A percentile compares a stretch with the other conserved stretches of the same genome.
These are phyloP conservation scores for Ichneumon xanthorius DNA, from an alignment of 2,888 invertebrate genomes.

Conservation along the genomic window DNA sequence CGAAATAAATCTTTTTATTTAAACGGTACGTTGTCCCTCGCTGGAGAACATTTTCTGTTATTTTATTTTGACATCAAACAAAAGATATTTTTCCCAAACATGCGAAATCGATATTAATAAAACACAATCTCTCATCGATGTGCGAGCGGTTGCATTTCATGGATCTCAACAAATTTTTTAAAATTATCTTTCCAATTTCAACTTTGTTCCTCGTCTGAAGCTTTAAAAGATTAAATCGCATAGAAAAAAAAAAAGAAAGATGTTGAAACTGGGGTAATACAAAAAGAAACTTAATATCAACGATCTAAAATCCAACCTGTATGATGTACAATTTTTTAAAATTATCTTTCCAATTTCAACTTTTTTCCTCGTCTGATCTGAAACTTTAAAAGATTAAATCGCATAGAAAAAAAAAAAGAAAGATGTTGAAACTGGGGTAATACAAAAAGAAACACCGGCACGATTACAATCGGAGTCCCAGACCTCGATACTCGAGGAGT, in stretches of 20 bases:
- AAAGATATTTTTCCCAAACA: too few species aligned
- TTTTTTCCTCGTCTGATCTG: not conserved
- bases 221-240: not conserved
- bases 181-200: not conserved
- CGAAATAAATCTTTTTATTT: too few species aligned
- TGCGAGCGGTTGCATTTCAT: too few species aligned
- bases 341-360: not conserved
- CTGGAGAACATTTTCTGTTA: too few species aligned
- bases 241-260: not conserved
- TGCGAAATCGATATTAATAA: too few species aligned
- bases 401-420: not conserved
- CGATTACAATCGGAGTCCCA: slow-evolving; percentile 37
- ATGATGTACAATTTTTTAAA: not conserved
- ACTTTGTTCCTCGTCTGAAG: not conserved
- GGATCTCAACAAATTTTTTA: not conserved
- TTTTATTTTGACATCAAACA: too few species aligned
- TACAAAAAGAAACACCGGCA: slow-evolving; percentile 9
- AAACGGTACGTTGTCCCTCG: too few species aligned
- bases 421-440: not conserved
- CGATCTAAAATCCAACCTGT: too few species aligned
- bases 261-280: not conserved
- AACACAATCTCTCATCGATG: too few species aligned
- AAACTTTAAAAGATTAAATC: not conserved
- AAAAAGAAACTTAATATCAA: slow-evolving; percentile 9
- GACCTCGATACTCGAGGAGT: slow-evolving; percentile 43